phyloP scores from a whole-genome alignment of 2,113 vertebrate genomes.

The Pterophyllum scalare region DNA sequence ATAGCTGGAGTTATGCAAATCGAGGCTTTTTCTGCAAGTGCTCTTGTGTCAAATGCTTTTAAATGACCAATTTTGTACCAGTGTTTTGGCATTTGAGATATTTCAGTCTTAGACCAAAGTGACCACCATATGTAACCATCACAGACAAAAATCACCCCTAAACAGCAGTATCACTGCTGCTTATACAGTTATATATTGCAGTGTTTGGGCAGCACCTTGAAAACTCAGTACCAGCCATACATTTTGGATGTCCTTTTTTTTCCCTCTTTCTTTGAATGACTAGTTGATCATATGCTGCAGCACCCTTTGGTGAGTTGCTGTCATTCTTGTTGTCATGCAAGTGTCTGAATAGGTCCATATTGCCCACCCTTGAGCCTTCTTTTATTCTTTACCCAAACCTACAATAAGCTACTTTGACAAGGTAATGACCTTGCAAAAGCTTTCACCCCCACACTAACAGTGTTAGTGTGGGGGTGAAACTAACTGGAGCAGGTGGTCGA shows the following conservation, averaged over 20 bases:
- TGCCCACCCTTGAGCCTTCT: too few relatives aligned
- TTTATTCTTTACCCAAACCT: too few relatives aligned
- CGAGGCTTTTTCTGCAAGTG: not conserved
- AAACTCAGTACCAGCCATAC: not conserved
- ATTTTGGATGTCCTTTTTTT: not conserved
- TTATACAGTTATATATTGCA: not conserved
- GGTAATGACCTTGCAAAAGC: not conserved
- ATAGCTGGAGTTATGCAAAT: slow-evolving; percentile 49
- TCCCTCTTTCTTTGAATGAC: not conserved
- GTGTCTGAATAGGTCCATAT: not conserved
- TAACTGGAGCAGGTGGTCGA: not conserved
- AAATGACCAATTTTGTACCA: not conserved
- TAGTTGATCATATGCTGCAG: not conserved
- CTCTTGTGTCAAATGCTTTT: slow-evolving; percentile 13
- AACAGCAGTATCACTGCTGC: not conserved
- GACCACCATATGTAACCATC: not conserved
- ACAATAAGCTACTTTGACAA: too few relatives aligned
- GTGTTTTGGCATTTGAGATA: not conserved
- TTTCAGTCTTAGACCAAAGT: not conserved
- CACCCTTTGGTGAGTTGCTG: not conserved
- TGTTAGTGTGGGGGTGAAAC: too few relatives aligned
- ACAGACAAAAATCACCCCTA: not conserved
- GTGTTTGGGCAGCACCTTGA: not conserved
- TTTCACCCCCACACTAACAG: not conserved
- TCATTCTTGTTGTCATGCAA: not conserved